These are phyloP conservation scores for Symphodus melops DNA, from an alignment of 2,113 vertebrate genomes.

Conservation along the genomic window DNA sequence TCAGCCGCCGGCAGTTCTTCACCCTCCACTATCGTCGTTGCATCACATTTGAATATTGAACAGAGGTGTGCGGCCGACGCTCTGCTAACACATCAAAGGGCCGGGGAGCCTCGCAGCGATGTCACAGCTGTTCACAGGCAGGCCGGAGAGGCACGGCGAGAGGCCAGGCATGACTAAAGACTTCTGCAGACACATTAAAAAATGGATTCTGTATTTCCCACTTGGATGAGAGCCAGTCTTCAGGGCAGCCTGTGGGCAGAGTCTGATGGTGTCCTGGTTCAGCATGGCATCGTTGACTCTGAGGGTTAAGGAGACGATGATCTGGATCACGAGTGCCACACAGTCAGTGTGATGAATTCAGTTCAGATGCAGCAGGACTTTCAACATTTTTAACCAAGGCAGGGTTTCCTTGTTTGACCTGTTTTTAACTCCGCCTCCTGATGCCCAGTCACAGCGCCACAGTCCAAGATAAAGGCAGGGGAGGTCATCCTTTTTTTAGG, in stretches of 20 bases:
- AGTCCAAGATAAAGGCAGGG: too few species aligned
- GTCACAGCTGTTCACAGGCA: slow-evolving; percentile 63
- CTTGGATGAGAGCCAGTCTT: slow-evolving; percentile 67
- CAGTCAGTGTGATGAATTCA: slow-evolving; percentile 14
- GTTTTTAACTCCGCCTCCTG: too few species aligned
- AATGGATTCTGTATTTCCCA: slow-evolving; percentile 74
- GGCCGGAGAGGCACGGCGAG: slow-evolving; percentile 53
- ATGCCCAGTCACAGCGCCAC: too few species aligned
- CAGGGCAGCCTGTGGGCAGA: slow-evolving; percentile 50
- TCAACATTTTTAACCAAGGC: too few species aligned
- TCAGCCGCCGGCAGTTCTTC: slow-evolving; percentile 71
- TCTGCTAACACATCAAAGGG: slow-evolving; percentile 83
- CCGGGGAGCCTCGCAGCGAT: slow-evolving; percentile 62
- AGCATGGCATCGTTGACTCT: slow-evolving; percentile 31
- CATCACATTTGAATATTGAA: slow-evolving; percentile 75
- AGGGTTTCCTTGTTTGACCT: too few species aligned
- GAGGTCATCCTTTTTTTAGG: too few species aligned
- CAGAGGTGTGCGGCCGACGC: slow-evolving; percentile 65
- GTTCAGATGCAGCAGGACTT: slow-evolving; percentile 22
- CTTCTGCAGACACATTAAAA: slow-evolving; percentile 70
- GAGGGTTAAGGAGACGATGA: slow-evolving; percentile 48
- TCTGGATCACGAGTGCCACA: slow-evolving; percentile 43
- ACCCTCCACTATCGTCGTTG: slow-evolving; percentile 65
- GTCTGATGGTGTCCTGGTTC: slow-evolving; percentile 46
- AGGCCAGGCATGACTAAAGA: slow-evolving; percentile 79